These are phyloP conservation scores for Chaetodon auriga DNA, from an alignment of 2,113 vertebrate species.

Conservation along the genomic window DNA sequence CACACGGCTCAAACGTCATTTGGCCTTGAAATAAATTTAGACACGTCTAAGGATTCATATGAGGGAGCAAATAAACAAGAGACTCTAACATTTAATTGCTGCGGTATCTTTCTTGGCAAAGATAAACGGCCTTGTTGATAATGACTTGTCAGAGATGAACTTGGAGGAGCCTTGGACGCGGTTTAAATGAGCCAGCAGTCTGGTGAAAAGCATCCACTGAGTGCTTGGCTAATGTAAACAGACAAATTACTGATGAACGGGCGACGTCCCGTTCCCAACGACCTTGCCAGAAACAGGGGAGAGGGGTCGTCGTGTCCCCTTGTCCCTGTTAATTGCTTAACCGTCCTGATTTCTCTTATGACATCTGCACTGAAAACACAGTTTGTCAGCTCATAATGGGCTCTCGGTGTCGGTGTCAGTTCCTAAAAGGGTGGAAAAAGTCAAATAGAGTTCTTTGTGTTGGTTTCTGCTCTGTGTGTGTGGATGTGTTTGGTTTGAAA, in stretches of 20 bases:
- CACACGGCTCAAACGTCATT: constrained; percentile 1
- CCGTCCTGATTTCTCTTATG: constrained; percentile 5
- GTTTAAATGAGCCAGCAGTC: constrained; percentile 65
- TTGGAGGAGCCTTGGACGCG: constrained; percentile 70
- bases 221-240: constrained; percentile 56
- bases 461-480: not conserved
- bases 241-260: constrained; percentile 57
- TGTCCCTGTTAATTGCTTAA: constrained; percentile 33
- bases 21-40: constrained; percentile 24
- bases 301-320: not conserved
- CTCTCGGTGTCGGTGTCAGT: not conserved
- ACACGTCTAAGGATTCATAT: not conserved
- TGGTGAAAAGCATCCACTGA: constrained; percentile 42
- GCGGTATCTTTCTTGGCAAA: constrained; percentile 42
- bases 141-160: constrained; percentile 66
- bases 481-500: not conserved
- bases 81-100: constrained; percentile 30
- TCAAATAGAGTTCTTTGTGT: not conserved
- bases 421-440: not conserved
- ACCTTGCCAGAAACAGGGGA: constrained; percentile 51
- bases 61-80: constrained; percentile 31
- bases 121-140: constrained; percentile 67
- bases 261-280: constrained; percentile 29
- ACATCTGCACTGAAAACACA: constrained; percentile 13
- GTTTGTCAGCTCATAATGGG: not conserved